Percentiles rank a stretch among this genome's conserved stretches.
Conservation (phyloP, 2,113 vertebrate genomes). For the Perca flavescens region DNA sequence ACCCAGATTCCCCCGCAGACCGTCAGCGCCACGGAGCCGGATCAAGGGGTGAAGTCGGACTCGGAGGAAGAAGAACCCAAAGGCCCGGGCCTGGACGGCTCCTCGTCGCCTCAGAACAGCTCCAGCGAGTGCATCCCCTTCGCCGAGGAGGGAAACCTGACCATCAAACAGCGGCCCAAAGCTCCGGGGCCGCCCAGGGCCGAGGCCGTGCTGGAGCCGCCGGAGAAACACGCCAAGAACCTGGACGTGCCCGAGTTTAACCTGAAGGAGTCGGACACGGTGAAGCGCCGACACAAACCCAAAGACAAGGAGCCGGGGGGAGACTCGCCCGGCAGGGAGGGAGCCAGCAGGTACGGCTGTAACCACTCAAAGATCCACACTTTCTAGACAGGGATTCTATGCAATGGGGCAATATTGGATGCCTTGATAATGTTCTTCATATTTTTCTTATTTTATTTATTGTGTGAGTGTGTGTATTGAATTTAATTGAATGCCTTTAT, state of each 20-base stretch:
- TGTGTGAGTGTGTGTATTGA: no score
- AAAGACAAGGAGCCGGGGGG: slow-evolving; percentile 88
- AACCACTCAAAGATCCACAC: no score
- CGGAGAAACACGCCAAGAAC: slow-evolving; percentile 47
- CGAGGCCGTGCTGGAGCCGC: slow-evolving; percentile 66
- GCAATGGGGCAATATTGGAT: no score
- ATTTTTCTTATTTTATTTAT: no score
- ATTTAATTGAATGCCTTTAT: no score
- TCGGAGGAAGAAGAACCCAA: slow-evolving; percentile 86
- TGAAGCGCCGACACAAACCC: slow-evolving; percentile 92
- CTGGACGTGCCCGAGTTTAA: slow-evolving; percentile 89
- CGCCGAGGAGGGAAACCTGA: slow-evolving; percentile 96
- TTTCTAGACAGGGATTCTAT: no score
- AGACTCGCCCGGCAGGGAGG: slow-evolving; percentile 67
- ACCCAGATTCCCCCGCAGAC: slow-evolving; percentile 1
- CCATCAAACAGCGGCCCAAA: slow-evolving; percentile 98
- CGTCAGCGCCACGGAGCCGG: slow-evolving; percentile 21
- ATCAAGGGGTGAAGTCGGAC: slow-evolving; percentile 82
- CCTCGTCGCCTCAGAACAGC: slow-evolving; percentile 90
- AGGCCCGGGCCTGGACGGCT: slow-evolving; percentile 56
- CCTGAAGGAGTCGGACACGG: slow-evolving; percentile 95
- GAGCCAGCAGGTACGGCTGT: background rate
- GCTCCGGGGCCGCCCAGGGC: slow-evolving; percentile 77
- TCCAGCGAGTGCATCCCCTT: slow-evolving; percentile 97
- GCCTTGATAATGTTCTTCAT: no score